Percentiles rank a stretch among this genome's conserved stretches.
Evolutionary conservation across 2,888 invertebrate species (phyloP).

Genomic region (Stenolophus ochropezus): DNA sequence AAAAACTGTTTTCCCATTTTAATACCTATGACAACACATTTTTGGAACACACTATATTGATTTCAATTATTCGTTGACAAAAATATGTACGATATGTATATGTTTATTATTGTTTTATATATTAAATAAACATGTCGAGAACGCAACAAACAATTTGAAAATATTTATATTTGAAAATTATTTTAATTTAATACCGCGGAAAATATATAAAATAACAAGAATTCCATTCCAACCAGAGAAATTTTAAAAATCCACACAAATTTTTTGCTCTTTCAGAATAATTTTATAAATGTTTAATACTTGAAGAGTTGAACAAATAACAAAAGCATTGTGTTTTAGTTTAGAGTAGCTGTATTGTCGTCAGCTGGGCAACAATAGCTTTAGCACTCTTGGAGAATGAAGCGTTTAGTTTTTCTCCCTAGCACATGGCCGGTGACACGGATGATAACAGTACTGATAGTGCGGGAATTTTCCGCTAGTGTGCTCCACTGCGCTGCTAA

Average conservation of each 20-base stretch:
- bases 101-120: too few species aligned
- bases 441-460: conserved; percentile 6
- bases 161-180: too few species aligned
- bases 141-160: too few species aligned
- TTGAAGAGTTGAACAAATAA: background rate
- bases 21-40: too few species aligned
- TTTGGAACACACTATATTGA: too few species aligned
- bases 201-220: background rate
- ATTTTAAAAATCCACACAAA: background rate
- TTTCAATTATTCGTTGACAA: too few species aligned
- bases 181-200: too few species aligned
- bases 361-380: background rate
- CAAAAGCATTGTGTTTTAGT: background rate
- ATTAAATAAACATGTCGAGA: too few species aligned
- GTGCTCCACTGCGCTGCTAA: background rate
- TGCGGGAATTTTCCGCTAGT: conserved; percentile 11
- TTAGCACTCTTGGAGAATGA: background rate
- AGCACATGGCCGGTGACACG: background rate
- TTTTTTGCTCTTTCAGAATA: background rate
- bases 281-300: background rate
- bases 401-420: conserved; percentile 10
- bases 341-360: background rate
- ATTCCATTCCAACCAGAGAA: background rate
- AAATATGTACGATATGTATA: too few species aligned
- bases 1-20: too few species aligned